Conservation (phyloP, 2,888 invertebrate genomes). For the Leptothorax acervorum region DNA sequence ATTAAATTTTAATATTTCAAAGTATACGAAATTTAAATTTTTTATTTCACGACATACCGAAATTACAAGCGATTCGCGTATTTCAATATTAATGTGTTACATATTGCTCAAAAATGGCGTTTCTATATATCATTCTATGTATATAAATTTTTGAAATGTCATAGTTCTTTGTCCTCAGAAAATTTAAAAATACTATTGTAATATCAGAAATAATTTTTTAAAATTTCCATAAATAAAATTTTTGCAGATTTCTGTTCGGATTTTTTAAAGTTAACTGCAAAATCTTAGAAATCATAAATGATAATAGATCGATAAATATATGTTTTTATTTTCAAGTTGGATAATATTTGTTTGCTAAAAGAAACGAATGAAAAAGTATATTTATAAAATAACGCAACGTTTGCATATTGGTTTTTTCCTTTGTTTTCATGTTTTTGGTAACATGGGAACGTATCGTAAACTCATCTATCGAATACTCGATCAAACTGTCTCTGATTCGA, state of each 20-base stretch:
- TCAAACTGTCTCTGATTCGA: constrained; percentile 54
- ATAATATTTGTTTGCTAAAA: not conserved
- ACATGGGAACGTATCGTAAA: constrained; percentile 34
- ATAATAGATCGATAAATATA: not conserved
- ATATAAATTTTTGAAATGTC: not conserved
- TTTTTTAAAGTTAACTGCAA: not conserved
- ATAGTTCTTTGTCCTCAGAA: not conserved
- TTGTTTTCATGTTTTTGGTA: constrained; percentile 5
- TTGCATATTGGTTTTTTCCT: not conserved
- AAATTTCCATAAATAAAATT: not conserved
- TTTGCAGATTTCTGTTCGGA: not conserved
- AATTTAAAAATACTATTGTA: not conserved
- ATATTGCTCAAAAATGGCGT: not conserved
- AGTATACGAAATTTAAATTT: constrained; percentile 15
- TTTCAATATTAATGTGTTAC: constrained; percentile 1
- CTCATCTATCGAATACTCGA: constrained; percentile 44
- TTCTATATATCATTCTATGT: not conserved
- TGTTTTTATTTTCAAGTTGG: not conserved
- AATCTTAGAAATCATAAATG: not conserved
- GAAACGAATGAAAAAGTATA: not conserved
- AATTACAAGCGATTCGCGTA: not conserved
- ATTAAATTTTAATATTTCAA: constrained; percentile 20
- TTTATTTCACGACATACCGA: not conserved
- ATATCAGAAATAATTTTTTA: not conserved
- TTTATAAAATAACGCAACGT: not conserved